Conservation (phyloP, 2,888 invertebrate genomes). For the Silvanus unidentatus region DNA sequence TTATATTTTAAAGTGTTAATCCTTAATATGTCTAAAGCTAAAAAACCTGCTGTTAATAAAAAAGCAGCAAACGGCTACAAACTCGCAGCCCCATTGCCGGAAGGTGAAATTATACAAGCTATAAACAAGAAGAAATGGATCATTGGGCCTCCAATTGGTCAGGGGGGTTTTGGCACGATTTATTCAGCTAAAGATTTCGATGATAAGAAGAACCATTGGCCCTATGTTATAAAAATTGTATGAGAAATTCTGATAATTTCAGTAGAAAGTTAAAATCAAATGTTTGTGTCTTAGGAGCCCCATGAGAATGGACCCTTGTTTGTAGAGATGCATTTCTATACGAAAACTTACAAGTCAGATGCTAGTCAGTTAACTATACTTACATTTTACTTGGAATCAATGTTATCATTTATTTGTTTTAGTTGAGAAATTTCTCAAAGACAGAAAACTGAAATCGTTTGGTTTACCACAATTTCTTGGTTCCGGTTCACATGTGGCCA, state of each 20-base stretch:
- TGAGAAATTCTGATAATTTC: slow-evolving; percentile 35
- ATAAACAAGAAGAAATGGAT: slow-evolving; percentile 75
- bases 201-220: slow-evolving; percentile 49
- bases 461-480: slow-evolving; percentile 84
- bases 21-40: slow-evolving; percentile 2
- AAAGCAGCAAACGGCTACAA: slow-evolving; percentile 50
- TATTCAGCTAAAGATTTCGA: slow-evolving; percentile 70
- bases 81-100: slow-evolving; percentile 66
- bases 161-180: slow-evolving; percentile 92
- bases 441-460: slow-evolving; percentile 61
- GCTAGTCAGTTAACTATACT: slow-evolving; percentile 54
- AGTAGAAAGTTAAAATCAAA: neutral
- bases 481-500: slow-evolving; percentile 74
- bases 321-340: slow-evolving; percentile 89
- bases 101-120: slow-evolving; percentile 74
- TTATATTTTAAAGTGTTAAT: no score
- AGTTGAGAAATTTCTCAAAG: slow-evolving; percentile 68
- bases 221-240: slow-evolving; percentile 76
- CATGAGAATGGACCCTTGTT: slow-evolving; percentile 89
- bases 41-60: slow-evolving; percentile 32
- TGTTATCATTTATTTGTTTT: slow-evolving; percentile 24
- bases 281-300: slow-evolving; percentile 63
- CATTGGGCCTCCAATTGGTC: slow-evolving; percentile 80
- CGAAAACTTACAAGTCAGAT: slow-evolving; percentile 64
- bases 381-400: slow-evolving; percentile 2